phyloP scores from a whole-genome alignment of 2,113 vertebrate genomes.

The Colius striatus region DNA sequence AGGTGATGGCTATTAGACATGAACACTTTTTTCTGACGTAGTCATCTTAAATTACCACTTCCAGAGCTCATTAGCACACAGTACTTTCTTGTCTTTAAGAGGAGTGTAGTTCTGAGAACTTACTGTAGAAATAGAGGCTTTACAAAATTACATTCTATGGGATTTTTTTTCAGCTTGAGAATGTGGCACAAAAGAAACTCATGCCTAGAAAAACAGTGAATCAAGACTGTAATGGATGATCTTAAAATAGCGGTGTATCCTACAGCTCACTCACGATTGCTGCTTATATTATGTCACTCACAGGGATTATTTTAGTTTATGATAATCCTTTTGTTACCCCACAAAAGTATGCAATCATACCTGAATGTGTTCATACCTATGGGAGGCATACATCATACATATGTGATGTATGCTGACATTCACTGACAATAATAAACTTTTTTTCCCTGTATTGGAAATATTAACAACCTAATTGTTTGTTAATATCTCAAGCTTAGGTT shows the following conservation, averaged over 20 bases:
- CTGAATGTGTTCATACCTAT: neutral
- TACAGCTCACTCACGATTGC: neutral
- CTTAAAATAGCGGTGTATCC: neutral
- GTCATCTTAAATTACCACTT: neutral
- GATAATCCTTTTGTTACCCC: neutral
- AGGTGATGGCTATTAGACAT: neutral
- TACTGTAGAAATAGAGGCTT: neutral
- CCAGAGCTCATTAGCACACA: neutral
- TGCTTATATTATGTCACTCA: neutral
- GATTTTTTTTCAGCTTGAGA: neutral
- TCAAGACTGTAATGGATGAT: neutral
- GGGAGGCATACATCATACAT: neutral
- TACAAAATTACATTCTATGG: neutral
- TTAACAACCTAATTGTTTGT: neutral
- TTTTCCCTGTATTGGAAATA: neutral
- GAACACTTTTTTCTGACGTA: conserved; percentile 8
- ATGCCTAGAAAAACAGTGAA: neutral
- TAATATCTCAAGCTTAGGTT: neutral
- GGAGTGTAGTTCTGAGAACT: neutral
- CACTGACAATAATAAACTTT: neutral
- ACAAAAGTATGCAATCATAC: neutral
- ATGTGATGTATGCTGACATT: neutral
- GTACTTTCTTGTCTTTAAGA: neutral
- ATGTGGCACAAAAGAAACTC: neutral
- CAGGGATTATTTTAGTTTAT: neutral